Evolutionary conservation across 2,113 vertebrate species (phyloP), one percentile per base, ranked within the genome.

Genomic region (Hepsetus odoe): DNA sequence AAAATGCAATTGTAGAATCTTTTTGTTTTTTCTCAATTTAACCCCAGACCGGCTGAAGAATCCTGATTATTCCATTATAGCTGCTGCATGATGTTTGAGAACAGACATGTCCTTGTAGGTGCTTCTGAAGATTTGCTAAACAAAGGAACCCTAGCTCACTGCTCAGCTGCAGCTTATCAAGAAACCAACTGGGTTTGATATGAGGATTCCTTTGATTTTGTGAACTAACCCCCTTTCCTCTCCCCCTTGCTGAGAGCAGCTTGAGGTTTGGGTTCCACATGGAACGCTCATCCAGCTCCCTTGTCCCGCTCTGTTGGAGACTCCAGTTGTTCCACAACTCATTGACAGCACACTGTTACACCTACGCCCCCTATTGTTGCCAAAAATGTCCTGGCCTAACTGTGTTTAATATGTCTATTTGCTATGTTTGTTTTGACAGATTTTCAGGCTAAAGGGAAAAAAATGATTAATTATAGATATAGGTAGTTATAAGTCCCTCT

Each of bases 321-420:
- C 73, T 67, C 67, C 26, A 64, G 46, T n/a, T 53, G 18, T 32
- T 79, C 35, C 64, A 51, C 12, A 62, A 38, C 46, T 75, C 72
- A 65, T 12, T n/a, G 8, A 35, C 42, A 69, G 69, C 42, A 69
- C 38, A 66, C 68, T 79, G 68, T 72, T 55, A 72, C 82, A 80
- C 82, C 53, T 80, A 80, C 82, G 62, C 77, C 82, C 82, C 82
- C 82, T 83, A 74, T 80, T 77, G 82, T 72, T 53, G 4, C 69
- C 28, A 32, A 79, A 74, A 70, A 42, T 18, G 14, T 16, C 64
- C 42, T 69, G 51, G 56, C 30, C n/a, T 71, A 28, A 51, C 12
- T 28, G 26, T 65, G 4, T 71, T 16, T 71, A 13, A 18, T 18
- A 18, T 49, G 4, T 5, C 1, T 49, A 2, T 49, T 14, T 49